These are phyloP conservation scores for Pseudobourletiella spinata DNA, from an alignment of 1,140 invertebrate species.

Conservation along the genomic window DNA sequence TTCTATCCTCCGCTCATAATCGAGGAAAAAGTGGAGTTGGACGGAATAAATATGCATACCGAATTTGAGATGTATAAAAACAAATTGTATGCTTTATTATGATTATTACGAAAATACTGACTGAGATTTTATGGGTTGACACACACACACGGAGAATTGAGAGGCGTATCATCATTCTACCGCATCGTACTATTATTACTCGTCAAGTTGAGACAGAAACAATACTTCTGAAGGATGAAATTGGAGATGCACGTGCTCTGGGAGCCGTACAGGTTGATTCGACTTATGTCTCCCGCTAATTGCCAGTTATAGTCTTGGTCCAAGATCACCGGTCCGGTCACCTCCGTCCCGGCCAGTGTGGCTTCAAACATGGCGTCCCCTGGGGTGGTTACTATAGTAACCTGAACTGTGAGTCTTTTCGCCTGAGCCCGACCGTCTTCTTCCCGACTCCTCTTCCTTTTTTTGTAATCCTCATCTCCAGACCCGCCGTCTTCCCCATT, in stretches of 20 bases:
- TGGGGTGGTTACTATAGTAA: conserved; percentile 51
- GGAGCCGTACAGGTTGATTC: conserved; percentile 67
- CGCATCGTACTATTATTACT: too few species aligned
- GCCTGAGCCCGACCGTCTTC: not conserved
- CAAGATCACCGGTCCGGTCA: not conserved
- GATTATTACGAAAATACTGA: too few species aligned
- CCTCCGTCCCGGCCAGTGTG: conserved; percentile 46
- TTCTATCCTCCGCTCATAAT: too few species aligned
- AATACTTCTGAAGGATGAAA: conserved; percentile 43
- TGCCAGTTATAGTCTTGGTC: conserved; percentile 9
- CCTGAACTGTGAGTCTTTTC: conserved; percentile 18
- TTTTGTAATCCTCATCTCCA: not conserved
- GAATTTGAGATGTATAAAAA: too few species aligned
- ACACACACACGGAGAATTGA: too few species aligned
- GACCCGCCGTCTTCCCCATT: not conserved
- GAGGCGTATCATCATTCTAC: too few species aligned
- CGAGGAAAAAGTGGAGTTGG: too few species aligned
- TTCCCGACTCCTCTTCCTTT: not conserved
- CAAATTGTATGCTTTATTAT: too few species aligned
- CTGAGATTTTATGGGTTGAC: too few species aligned
- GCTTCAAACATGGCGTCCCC: conserved; percentile 69
- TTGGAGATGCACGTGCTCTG: conserved; percentile 67
- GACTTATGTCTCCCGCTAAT: conserved; percentile 47
- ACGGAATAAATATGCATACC: too few species aligned
- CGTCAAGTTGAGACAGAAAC: conserved; percentile 13